These are phyloP conservation scores for Vanessa cardui DNA, from an alignment of 2,888 invertebrate species.

Conservation along the genomic window DNA sequence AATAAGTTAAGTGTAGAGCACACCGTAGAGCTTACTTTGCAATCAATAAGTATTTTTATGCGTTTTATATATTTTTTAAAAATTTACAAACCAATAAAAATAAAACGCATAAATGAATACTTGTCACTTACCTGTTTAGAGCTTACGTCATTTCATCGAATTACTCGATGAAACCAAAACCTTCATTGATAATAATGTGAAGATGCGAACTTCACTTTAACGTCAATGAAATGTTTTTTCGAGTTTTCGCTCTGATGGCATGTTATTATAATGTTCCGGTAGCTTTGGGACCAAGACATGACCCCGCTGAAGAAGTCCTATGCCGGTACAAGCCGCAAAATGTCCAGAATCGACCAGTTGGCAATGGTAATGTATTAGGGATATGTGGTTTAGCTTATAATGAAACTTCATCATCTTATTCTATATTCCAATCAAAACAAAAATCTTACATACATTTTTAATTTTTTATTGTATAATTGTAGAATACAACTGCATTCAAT, in stretches of 20 bases:
- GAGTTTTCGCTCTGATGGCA: constrained; percentile 42
- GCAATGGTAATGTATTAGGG: constrained; percentile 85
- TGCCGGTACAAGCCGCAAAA: constrained; percentile 88
- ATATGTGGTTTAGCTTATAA: not conserved
- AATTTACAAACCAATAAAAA: not conserved
- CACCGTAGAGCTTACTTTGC: constrained; percentile 7
- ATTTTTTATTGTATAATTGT: too few relatives aligned
- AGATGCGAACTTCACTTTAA: not conserved
- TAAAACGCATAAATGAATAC: constrained; percentile 7
- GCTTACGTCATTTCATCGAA: constrained; percentile 26
- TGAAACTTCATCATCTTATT: not conserved
- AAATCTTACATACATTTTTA: too few relatives aligned
- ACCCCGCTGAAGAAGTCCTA: constrained; percentile 91
- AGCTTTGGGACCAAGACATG: constrained; percentile 95
- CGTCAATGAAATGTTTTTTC: constrained; percentile 9
- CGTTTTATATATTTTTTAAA: not conserved
- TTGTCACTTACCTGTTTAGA: constrained; percentile 1
- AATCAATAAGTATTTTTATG: not conserved
- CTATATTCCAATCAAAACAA: too few relatives aligned
- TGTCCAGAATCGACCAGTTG: constrained; percentile 92
- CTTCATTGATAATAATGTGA: not conserved
- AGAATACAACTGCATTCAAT: too few relatives aligned
- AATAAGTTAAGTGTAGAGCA: constrained; percentile 7
- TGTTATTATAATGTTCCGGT: constrained; percentile 57
- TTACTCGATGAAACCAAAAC: constrained; percentile 16